Evolutionary conservation across 2,113 vertebrate species (phyloP), one percentile per base, ranked within the genome.

Genomic region (Orycteropus afer): DNA sequence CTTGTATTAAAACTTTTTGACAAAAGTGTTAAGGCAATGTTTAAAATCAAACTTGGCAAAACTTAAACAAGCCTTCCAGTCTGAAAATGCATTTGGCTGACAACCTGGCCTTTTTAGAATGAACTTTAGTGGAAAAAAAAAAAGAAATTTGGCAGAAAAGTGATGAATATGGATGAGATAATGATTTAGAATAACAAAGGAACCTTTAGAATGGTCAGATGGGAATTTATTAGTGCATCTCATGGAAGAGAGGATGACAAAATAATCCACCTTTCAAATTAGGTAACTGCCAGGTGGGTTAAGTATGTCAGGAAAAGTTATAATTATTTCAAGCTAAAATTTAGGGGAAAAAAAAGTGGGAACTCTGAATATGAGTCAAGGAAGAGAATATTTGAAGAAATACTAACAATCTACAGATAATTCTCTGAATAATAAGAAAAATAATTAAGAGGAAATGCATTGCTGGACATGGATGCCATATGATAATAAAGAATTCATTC

Each of bases 11-110:
- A 18, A 74, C 40, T 17, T 63, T 82, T 29, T 91, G 27, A 78
- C 53, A 81, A 17, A 69, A 42, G 7, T 55, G 6, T 15, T 69
- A 8, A 14, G 32, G 23, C 1, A 40, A 20, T n/a, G 1, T 57
- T 74, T 79, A 91, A 94, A 91, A 76, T n/a, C 22, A 86, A 63
- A 63, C 55, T 55, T 81, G 65, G 23, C 4, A 55, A 76, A 85
- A 49, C 40, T 82, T 63, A 20, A 37, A 61, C 23, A 55, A 20
- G 10, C 0, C 42, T 84, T 65, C 71, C 42, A 74, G 27, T 2
- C 22, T 63, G 37, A 29, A 83, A 61, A 34, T 84, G 15, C 12
- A 93, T 14, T 22, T 91, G 42, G 45, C 29, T 84, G 18, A 79
- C 71, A 89, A 79, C 15, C 5, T 27, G 40, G 15, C 10, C 5